Evolutionary conservation across 2,888 invertebrate species (phyloP), one percentile per base, ranked within the genome.

Genomic region (Anticlea derivata): DNA sequence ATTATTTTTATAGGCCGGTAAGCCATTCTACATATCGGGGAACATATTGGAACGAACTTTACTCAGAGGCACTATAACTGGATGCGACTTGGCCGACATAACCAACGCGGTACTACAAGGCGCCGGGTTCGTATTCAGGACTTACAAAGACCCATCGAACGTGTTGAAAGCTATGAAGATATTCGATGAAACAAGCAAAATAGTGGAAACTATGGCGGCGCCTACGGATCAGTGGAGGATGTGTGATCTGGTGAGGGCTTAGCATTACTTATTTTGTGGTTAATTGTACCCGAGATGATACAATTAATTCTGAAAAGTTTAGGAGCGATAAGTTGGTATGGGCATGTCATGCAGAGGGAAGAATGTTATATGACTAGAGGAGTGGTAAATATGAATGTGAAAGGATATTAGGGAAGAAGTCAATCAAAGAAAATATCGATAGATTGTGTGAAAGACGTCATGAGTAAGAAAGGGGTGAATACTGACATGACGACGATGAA

Each of bases 21-120:
- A 67, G 54, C 72, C 73, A 8, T 66, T 73, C 10, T 76, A 52
- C 45, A 41, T 74, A 49, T 73, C 76, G 0, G 76, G 76, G 0
- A 63, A 69, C 30, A 54, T 76, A 13, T 49, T 76, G 5, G 63
- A 68, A 17, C 22, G 53, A 1, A 66, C 65, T 13, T 41, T 73
- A n/a, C 7, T 17, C 6, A 23, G 26, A 2, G 70, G 63, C 0
- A 43, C 5, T 0, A 17, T 68, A n/a, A 52, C 50, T 8, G 47
- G 44, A 12, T 38, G 51, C 17, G 77, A 75, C 17, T 4, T 73
- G n/a, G 58, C 55, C 10, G 74, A 77, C 37, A 58, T 75, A 0
- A 68, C 68, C 0, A 72, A 71, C 27, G 68, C 66, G 5, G 47
- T 72, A 0, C 8, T 67, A 17, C 66, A 73, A 58, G 65, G 72